Percentiles rank a stretch among this genome's conserved stretches.
These are phyloP conservation scores for Geopemphigus sp. DNA, from an alignment of 1,140 invertebrate species.

Conservation along the genomic window DNA sequence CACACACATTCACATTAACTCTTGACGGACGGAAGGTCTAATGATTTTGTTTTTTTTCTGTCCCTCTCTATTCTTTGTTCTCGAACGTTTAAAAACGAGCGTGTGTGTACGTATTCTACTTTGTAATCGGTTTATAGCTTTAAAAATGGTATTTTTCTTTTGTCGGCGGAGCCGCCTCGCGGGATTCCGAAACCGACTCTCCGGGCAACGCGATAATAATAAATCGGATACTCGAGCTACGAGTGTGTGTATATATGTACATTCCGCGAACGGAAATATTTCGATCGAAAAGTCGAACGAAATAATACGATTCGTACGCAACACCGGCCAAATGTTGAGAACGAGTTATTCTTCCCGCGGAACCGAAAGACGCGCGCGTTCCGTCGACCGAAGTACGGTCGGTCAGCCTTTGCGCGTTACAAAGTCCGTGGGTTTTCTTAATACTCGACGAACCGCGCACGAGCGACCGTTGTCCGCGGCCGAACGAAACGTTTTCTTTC, in stretches of 20 bases:
- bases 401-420: no score
- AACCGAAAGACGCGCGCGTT: background rate
- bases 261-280: slow-evolving; percentile 34
- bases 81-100: slow-evolving; percentile 29
- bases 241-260: background rate
- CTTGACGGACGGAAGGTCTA: slow-evolving; percentile 44
- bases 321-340: background rate
- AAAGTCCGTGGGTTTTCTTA: no score
- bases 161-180: slow-evolving; percentile 19
- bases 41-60: slow-evolving; percentile 43
- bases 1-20: no score
- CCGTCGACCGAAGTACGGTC: no score
- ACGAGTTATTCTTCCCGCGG: slow-evolving; percentile 31
- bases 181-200: slow-evolving; percentile 14
- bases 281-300: background rate
- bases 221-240: slow-evolving; percentile 34
- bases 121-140: slow-evolving; percentile 43
- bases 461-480: no score
- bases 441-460: no score
- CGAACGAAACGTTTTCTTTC: no score
- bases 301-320: background rate
- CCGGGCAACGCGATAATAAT: slow-evolving; percentile 27
- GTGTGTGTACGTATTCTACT: slow-evolving; percentile 13
- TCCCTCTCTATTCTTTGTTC: slow-evolving; percentile 17
- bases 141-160: slow-evolving; percentile 40